Base-by-base conservation (phyloP, 37 sponge, comb jelly and placozoan species). In the Tethya wilhelma region DNA sequence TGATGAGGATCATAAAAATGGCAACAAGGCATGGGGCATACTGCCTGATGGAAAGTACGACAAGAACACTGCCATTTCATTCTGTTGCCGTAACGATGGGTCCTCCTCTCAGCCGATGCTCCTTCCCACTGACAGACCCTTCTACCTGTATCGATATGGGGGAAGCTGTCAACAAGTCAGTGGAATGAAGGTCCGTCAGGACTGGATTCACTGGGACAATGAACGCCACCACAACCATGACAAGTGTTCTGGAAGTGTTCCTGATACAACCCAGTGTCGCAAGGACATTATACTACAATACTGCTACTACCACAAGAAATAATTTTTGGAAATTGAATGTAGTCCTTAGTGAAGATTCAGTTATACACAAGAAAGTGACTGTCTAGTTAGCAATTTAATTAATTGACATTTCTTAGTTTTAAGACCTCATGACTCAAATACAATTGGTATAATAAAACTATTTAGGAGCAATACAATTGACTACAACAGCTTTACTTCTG, bases 41-140 rank as follows among this genome's bases (percentile, higher is more conserved):
- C 79, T 77, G 9, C 79, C 79, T 26, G 79, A 77, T 70, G 79
- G 79, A 33, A 70, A 20, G 11, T 77, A 77, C 36, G 28, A 67
- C 29, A 7, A 17, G 29, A 37, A 77, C 65, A 77, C 79, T 70
- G 7, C 7, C 28, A 77, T 70, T 22, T 28, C 11, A 8, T 77
- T 70, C 79, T 77, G 79, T 67, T 77, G 79, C 43, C 60, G 79
- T 12, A 26, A 77, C 31, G 79, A 77, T 63, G 79, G 66, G 30
- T 11, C 4, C 25, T 12, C 79, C 14, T 4, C 65, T 14, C 11
- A 59, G 5, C 38, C 64, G 29, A 77, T 77, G 6, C 8, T 23
- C 7, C 64, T 77, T 32, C 79, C 79, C 5, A 77, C 79, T 38
- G 38, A 67, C 30, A 77, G 33, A 64, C 66, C 79, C 25, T 77